phyloP scores from a whole-genome alignment of 2,888 invertebrate genomes.

The Seladonia tumulorum region DNA sequence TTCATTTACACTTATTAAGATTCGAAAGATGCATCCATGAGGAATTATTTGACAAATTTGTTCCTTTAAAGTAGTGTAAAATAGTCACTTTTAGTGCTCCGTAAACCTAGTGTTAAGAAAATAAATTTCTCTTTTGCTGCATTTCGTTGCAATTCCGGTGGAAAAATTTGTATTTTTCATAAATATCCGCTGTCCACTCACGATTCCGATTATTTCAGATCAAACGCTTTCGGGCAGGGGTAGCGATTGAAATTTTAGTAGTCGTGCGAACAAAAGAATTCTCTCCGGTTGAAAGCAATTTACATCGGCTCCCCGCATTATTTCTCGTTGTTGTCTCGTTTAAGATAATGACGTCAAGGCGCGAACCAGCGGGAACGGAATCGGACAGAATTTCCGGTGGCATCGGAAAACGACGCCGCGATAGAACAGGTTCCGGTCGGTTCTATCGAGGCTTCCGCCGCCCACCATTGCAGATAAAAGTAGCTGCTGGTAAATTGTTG shows the following conservation, averaged over 20 bases:
- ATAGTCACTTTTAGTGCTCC: too few species aligned
- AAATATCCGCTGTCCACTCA: too few species aligned
- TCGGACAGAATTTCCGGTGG: conserved; percentile 43
- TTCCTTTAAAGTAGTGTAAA: too few species aligned
- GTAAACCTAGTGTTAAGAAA: background rate
- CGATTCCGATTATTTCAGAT: too few species aligned
- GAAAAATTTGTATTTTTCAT: too few species aligned
- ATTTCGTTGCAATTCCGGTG: too few species aligned
- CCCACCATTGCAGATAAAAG: conserved; percentile 64
- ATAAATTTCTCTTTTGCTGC: background rate
- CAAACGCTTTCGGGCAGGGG: too few species aligned
- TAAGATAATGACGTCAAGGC: background rate
- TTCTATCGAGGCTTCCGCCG: conserved; percentile 55
- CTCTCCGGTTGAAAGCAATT: background rate
- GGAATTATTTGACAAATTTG: too few species aligned
- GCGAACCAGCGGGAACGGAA: conserved; percentile 31
- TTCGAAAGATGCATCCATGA: too few species aligned
- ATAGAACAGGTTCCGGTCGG: conserved; percentile 47
- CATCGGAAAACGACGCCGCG: conserved; percentile 23
- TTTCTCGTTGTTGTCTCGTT: background rate
- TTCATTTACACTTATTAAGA: too few species aligned
- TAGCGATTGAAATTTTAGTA: background rate
- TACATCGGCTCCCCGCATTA: too few species aligned
- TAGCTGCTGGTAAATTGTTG: conserved; percentile 67
- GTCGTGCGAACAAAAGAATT: background rate